A percentile compares a stretch with the other conserved stretches of the same genome.
Evolutionary conservation across 2,888 invertebrate genomes (phyloP).

Genomic region (Nudaria mundana): DNA sequence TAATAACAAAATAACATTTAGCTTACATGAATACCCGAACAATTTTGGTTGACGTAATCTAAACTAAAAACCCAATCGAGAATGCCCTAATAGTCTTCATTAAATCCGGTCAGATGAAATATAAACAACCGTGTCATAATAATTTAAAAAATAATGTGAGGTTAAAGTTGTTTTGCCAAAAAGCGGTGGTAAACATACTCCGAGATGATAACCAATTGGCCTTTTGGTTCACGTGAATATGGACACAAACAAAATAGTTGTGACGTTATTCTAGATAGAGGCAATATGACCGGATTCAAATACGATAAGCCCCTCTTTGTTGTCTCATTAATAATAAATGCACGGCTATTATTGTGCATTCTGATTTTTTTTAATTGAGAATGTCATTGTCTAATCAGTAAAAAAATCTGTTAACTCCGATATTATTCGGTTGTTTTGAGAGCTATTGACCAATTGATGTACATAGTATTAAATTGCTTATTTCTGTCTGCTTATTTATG

Average conservation of each 20-base stretch:
- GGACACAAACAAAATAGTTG: conserved; percentile 22
- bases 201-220: conserved; percentile 16
- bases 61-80: too few relatives aligned
- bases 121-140: too few relatives aligned
- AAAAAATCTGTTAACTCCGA: too few relatives aligned
- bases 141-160: too few relatives aligned
- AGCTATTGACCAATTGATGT: conserved; percentile 27
- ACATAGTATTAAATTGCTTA: conserved; percentile 29
- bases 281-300: conserved; percentile 4
- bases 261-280: conserved; percentile 21
- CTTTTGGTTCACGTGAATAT: conserved; percentile 24
- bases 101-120: too few relatives aligned
- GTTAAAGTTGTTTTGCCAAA: too few relatives aligned
- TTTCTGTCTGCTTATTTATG: too few relatives aligned
- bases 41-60: too few relatives aligned
- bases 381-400: not conserved
- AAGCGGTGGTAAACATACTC: conserved; percentile 12
- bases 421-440: conserved; percentile 15
- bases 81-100: too few relatives aligned
- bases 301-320: conserved; percentile 16
- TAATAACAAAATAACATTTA: too few relatives aligned
- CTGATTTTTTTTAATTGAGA: not conserved
- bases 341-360: not conserved
- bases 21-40: too few relatives aligned
- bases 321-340: conserved; percentile 7